A percentile compares a stretch with the other conserved stretches of the same genome.
Evolutionary conservation across 2,113 vertebrate genomes (phyloP).

Genomic region (Apodemus speciosus): DNA sequence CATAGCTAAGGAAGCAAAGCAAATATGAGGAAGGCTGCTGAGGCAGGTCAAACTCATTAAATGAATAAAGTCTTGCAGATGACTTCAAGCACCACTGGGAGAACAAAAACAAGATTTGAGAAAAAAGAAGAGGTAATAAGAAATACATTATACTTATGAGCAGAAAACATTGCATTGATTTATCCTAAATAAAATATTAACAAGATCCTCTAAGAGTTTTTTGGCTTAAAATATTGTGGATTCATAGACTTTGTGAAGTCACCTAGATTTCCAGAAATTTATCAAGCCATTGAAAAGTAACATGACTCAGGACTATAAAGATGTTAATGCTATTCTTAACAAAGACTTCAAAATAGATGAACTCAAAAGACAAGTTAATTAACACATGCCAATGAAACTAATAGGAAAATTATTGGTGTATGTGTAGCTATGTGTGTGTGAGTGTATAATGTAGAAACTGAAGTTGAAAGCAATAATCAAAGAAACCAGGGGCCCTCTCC

Average conservation of each 20-base stretch:
- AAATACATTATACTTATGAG: constrained; percentile 23
- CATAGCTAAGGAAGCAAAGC: constrained; percentile 39
- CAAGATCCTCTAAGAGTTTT: not conserved
- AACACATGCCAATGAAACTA: constrained; percentile 16
- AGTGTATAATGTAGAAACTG: not conserved
- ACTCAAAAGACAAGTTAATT: constrained; percentile 52
- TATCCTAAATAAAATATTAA: constrained; percentile 52
- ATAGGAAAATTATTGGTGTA: constrained; percentile 39
- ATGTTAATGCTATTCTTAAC: not conserved
- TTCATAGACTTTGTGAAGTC: constrained; percentile 1
- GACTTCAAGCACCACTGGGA: constrained; percentile 29
- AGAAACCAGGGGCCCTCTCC: not conserved
- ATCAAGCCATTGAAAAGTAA: constrained; percentile 33
- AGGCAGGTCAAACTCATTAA: constrained; percentile 10
- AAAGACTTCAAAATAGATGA: constrained; percentile 52
- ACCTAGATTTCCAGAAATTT: constrained; percentile 26
- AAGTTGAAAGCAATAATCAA: constrained; percentile 45
- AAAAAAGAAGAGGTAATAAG: constrained; percentile 39
- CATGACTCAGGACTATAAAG: constrained; percentile 33
- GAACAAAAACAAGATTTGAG: not conserved
- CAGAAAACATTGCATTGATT: constrained; percentile 48
- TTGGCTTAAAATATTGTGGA: constrained; percentile 24
- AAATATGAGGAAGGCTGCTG: not conserved
- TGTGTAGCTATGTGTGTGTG: not conserved
- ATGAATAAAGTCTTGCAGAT: not conserved